Base-by-base conservation (phyloP, 2,113 vertebrate genomes). In the Zonotrichia leucophrys region DNA sequence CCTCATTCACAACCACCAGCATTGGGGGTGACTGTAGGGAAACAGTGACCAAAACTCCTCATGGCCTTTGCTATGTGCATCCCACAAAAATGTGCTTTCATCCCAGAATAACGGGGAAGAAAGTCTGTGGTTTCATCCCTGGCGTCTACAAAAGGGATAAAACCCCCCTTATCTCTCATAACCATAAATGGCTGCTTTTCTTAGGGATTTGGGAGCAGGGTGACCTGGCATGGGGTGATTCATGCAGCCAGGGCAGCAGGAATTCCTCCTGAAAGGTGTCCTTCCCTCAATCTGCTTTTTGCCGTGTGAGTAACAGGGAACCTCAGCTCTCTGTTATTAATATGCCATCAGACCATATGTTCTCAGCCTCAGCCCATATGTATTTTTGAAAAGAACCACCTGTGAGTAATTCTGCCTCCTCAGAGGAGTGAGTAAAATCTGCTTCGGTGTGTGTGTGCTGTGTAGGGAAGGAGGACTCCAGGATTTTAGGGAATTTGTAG, bases 381-480 rank as follows among this genome's bases (percentile, higher is more conserved):
- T 95, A 94, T 93, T 94, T 96, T 93, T 95, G 85, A 96, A 73
- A 94, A 95, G 94, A 96, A 87, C 94, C 92, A 96, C 95, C 93
- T 94, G 97, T 96, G 97, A 96, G 90, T 96, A 88, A 96, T 89
- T 82, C 89, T 60, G 82, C 77, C 74, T 96, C 83, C 88, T 83
- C 95, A 68, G 96, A 94, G 85, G 28, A 91, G 89, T 16, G 63
- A 97, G 95, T 76, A 84, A 80, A 89, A 68, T n/a, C 69, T 55
- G 62, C 87, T 83, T 46, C 1, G 15, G 67, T 12, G 85, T 39
- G 88, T 44, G 74, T 49, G 59, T 11, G 37, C 30, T 2, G 5
- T 2, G 16, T 33, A 27, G 50, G n/a, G 66, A 68, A 47, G 12
- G 35, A 73, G 52, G n/a, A 7, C 41, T 73, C 28, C 9, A 15